Evolutionary conservation across 2,113 vertebrate genomes (phyloP).

Genomic region (Emydura subglobosa): DNA sequence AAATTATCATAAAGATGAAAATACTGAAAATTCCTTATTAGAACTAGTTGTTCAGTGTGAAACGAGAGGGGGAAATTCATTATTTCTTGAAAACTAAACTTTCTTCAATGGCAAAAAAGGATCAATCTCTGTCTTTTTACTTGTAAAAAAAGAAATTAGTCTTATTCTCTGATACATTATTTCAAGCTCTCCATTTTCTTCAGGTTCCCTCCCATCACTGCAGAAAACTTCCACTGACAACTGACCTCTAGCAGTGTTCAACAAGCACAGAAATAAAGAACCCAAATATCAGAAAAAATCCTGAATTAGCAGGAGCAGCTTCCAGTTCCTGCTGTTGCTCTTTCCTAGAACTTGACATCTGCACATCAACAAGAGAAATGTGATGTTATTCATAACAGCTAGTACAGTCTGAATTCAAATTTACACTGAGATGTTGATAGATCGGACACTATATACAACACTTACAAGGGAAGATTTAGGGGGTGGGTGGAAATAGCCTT

Average conservation of each 20-base stretch:
- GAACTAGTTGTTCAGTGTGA: slow-evolving; percentile 57
- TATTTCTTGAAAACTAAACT: slow-evolving; percentile 69
- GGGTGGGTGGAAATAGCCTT: not conserved
- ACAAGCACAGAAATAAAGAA: not conserved
- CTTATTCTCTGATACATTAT: slow-evolving; percentile 23
- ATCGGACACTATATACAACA: not conserved
- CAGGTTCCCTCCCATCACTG: slow-evolving; percentile 23
- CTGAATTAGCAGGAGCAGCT: not conserved
- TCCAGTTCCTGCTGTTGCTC: not conserved
- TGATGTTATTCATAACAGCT: not conserved
- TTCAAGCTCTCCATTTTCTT: slow-evolving; percentile 37
- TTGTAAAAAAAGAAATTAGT: slow-evolving; percentile 44
- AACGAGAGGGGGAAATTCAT: slow-evolving; percentile 41
- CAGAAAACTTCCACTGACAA: not conserved
- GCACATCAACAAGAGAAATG: not conserved
- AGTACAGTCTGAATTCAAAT: not conserved
- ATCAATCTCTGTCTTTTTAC: slow-evolving; percentile 53
- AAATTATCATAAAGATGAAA: slow-evolving; percentile 81
- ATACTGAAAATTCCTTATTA: slow-evolving; percentile 78
- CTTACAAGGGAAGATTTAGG: not conserved
- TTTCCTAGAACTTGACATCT: not conserved
- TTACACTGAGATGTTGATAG: not conserved
- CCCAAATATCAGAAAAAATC: not conserved
- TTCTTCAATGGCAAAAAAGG: slow-evolving; percentile 49
- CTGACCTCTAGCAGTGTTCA: slow-evolving; percentile 28